These are phyloP conservation scores for Aphidoletes aphidimyza DNA, from an alignment of 2,888 invertebrate genomes.

Conservation along the genomic window DNA sequence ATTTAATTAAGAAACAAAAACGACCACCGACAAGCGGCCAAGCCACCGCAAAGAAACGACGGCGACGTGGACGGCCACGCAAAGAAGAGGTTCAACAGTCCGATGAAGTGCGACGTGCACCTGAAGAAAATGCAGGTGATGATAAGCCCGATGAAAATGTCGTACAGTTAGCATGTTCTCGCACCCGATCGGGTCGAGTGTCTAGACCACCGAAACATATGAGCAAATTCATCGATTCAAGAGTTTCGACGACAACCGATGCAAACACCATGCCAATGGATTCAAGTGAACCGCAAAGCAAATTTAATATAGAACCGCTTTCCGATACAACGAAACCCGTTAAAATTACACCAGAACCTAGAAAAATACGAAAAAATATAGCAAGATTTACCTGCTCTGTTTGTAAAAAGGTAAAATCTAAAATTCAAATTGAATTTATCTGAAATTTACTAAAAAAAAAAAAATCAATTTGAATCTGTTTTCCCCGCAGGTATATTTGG, in stretches of 20 bases:
- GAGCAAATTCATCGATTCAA: constrained; percentile 9
- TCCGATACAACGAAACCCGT: background rate
- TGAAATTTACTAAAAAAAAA: no score
- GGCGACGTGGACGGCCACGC: constrained; percentile 43
- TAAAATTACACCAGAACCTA: background rate
- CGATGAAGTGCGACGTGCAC: background rate
- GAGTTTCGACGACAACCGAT: background rate
- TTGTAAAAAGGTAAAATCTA: constrained; percentile 53
- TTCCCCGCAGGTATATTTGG: constrained; percentile 62
- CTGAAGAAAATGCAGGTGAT: background rate
- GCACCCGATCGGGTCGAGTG: constrained; percentile 56
- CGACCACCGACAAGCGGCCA: background rate
- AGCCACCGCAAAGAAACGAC: background rate
- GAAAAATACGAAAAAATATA: constrained; percentile 32
- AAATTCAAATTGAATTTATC: background rate
- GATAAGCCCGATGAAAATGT: background rate
- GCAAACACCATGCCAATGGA: background rate
- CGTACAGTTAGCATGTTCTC: background rate
- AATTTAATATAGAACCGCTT: background rate
- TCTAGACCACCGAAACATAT: constrained; percentile 56
- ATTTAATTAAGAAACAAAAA: background rate
- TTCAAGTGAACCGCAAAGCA: background rate
- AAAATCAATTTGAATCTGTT: background rate
- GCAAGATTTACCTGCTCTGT: background rate
- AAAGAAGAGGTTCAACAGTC: background rate